Evolutionary conservation across 2,113 vertebrate genomes (phyloP).

Genomic region (Malurus melanocephalus): DNA sequence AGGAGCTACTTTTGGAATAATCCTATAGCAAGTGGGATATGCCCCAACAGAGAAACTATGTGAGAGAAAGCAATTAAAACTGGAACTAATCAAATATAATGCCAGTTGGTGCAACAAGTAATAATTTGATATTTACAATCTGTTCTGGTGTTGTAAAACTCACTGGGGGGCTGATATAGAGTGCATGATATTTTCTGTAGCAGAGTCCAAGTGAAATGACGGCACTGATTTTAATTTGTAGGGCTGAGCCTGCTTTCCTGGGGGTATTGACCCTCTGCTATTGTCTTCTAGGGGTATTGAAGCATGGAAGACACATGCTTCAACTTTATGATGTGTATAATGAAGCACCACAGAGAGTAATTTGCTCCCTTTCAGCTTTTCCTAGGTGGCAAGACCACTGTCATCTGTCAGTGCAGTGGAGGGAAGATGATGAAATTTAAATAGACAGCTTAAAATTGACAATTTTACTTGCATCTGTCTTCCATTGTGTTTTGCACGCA

Average conservation of each 20-base stretch:
- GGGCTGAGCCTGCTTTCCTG: neutral
- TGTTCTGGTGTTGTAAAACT: conserved; percentile 2
- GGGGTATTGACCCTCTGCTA: neutral
- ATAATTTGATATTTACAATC: conserved; percentile 37
- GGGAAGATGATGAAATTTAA: neutral
- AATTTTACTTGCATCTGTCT: neutral
- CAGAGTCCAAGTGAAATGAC: neutral
- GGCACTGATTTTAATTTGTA: neutral
- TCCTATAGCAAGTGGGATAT: neutral
- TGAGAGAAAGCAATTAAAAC: conserved; percentile 22
- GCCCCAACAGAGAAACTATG: neutral
- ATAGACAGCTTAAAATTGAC: neutral
- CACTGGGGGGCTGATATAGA: neutral
- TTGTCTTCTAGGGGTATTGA: too few species aligned
- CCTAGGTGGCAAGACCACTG: neutral
- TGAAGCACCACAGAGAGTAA: neutral
- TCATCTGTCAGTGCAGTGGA: neutral
- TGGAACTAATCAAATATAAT: conserved; percentile 6
- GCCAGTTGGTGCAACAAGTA: conserved; percentile 3
- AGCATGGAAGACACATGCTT: too few species aligned
- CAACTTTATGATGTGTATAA: accelerated
- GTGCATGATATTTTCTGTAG: neutral
- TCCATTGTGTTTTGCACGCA: neutral
- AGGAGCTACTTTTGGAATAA: neutral
- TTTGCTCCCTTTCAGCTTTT: neutral